A percentile compares a stretch with the other conserved stretches of the same genome.
These are phyloP conservation scores for Listronotus bonariensis DNA, from an alignment of 1,140 invertebrate genomes.

Conservation along the genomic window DNA sequence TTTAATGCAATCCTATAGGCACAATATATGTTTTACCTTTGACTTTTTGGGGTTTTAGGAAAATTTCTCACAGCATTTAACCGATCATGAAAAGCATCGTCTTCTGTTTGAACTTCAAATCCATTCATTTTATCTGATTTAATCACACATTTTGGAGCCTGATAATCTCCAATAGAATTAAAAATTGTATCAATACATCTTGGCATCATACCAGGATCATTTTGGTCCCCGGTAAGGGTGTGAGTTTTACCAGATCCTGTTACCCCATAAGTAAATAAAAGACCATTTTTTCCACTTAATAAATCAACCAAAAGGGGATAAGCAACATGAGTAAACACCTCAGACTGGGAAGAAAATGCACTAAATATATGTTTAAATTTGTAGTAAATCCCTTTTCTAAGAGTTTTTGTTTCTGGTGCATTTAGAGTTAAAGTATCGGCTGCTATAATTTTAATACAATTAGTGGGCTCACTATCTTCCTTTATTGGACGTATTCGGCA, in stretches of 20 bases:
- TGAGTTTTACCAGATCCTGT: conserved; percentile 96
- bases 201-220: conserved; percentile 85
- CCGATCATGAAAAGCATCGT: conserved; percentile 83
- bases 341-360: conserved; percentile 74
- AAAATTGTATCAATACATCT: conserved; percentile 90
- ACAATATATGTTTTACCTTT: conserved; percentile 10
- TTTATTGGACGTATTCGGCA: conserved; percentile 80
- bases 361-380: conserved; percentile 87
- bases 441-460: conserved; percentile 74
- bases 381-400: conserved; percentile 72
- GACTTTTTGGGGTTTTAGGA: conserved; percentile 22
- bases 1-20: background rate
- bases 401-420: conserved; percentile 64
- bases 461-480: conserved; percentile 63
- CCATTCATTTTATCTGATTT: conserved; percentile 93
- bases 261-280: conserved; percentile 95
- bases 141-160: conserved; percentile 84
- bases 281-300: conserved; percentile 81
- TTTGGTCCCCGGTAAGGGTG: conserved; percentile 85
- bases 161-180: conserved; percentile 80
- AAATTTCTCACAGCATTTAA: conserved; percentile 54
- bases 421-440: conserved; percentile 70
- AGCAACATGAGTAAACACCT: conserved; percentile 84
- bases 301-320: conserved; percentile 84
- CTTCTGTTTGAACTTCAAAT: conserved; percentile 87